Evolutionary conservation across 2,113 vertebrate genomes (phyloP).

Genomic region (Nibea coibor): DNA sequence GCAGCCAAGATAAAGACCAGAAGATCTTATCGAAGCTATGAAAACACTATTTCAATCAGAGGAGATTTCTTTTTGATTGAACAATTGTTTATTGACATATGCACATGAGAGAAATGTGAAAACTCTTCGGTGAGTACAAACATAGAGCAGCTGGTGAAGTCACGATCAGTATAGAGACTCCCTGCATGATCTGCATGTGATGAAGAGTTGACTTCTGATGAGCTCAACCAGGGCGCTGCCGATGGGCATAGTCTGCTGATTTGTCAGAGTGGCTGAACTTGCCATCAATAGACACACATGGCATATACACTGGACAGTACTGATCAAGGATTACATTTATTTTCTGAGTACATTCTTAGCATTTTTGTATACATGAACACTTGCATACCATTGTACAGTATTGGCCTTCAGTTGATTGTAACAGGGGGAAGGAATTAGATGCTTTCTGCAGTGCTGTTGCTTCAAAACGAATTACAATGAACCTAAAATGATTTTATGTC

Average conservation of each 20-base stretch:
- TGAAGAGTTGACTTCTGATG: no score
- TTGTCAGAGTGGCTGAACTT: no score
- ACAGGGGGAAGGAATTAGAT: not conserved
- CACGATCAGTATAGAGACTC: no score
- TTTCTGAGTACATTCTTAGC: not conserved
- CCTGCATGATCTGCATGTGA: no score
- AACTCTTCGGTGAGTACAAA: no score
- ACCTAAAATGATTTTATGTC: not conserved
- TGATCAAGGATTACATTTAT: not conserved
- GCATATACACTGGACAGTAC: not conserved
- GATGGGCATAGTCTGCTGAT: no score
- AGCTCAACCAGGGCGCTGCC: no score
- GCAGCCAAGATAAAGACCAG: not conserved
- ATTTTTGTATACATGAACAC: not conserved
- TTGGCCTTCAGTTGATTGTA: not conserved
- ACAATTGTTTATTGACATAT: no score
- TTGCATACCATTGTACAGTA: not conserved
- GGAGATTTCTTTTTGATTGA: not conserved
- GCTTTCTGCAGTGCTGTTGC: not conserved
- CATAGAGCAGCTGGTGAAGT: no score
- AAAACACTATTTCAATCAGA: not conserved
- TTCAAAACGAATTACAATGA: constrained; percentile 2
- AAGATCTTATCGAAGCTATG: not conserved
- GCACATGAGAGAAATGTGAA: no score
- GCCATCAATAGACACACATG: not conserved